phyloP scores from a whole-genome alignment of 1,140 invertebrate genomes.

The Oreohelix idahoensis region DNA sequence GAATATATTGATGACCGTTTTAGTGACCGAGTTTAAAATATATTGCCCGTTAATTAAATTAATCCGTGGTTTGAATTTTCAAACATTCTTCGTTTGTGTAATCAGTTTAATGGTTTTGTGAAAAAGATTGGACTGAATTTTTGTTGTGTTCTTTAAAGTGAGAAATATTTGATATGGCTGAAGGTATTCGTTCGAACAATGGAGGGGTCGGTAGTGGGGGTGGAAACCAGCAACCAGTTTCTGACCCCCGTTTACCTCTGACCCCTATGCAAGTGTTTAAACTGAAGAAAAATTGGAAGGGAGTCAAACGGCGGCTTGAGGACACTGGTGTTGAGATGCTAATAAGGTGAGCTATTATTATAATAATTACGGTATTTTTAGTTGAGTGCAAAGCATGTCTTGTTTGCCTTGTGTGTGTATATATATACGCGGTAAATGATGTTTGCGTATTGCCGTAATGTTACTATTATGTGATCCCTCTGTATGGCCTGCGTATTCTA shows the following conservation, averaged over 20 bases:
- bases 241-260: constrained; percentile 64
- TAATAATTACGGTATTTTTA: too few relatives aligned
- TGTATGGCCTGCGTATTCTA: too few relatives aligned
- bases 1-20: neutral
- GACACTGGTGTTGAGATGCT: constrained; percentile 70
- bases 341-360: constrained; percentile 61
- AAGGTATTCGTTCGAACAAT: constrained; percentile 27
- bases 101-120: neutral
- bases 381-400: too few relatives aligned
- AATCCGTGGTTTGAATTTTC: neutral
- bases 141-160: neutral
- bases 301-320: constrained; percentile 67
- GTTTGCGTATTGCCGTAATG: too few relatives aligned
- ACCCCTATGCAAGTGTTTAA: constrained; percentile 68
- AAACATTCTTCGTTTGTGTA: neutral
- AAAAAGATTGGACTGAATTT: constrained; percentile 6
- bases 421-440: too few relatives aligned
- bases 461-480: too few relatives aligned
- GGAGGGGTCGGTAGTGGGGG: constrained; percentile 56
- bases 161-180: constrained; percentile 12
- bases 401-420: too few relatives aligned
- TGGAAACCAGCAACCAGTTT: constrained; percentile 56
- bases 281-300: constrained; percentile 71
- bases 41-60: neutral
- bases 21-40: neutral